Conservation (phyloP, 2,113 vertebrate species). For the Eonycteris spelaea region DNA sequence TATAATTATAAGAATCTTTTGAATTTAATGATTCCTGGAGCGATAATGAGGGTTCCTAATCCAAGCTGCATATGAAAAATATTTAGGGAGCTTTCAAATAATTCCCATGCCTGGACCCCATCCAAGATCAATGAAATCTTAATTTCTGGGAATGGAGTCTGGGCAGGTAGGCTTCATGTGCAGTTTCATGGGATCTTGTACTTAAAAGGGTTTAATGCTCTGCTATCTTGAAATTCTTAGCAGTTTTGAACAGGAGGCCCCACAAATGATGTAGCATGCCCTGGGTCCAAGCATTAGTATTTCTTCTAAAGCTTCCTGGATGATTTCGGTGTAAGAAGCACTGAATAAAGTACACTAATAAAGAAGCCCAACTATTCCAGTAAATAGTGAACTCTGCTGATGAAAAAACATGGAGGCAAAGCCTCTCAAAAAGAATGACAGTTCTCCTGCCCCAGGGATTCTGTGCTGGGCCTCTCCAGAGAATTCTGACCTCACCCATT, state of each 20-base stretch:
- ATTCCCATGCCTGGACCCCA: neutral
- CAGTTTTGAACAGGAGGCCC: neutral
- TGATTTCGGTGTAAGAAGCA: constrained; percentile 12
- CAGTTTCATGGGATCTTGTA: neutral
- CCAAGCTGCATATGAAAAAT: neutral
- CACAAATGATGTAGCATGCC: neutral
- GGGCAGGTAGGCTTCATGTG: neutral
- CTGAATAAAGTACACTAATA: constrained; percentile 6
- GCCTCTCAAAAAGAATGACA: neutral
- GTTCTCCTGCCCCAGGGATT: neutral
- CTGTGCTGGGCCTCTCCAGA: neutral
- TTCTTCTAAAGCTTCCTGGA: neutral
- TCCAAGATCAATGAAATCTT: neutral
- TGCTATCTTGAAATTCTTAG: neutral
- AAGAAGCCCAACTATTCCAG: neutral
- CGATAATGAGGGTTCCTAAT: constrained; percentile 20
- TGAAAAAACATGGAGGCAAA: neutral
- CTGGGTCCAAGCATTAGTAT: neutral
- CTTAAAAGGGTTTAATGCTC: neutral
- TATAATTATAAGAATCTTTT: constrained; percentile 50
- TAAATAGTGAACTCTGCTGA: neutral
- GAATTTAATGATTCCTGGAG: constrained; percentile 11
- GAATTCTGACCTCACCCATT: neutral
- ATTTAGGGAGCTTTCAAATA: constrained; percentile 43
- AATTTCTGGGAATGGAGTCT: neutral